Conservation (phyloP, 2,113 vertebrate genomes). For the Shinisaurus crocodilurus region DNA sequence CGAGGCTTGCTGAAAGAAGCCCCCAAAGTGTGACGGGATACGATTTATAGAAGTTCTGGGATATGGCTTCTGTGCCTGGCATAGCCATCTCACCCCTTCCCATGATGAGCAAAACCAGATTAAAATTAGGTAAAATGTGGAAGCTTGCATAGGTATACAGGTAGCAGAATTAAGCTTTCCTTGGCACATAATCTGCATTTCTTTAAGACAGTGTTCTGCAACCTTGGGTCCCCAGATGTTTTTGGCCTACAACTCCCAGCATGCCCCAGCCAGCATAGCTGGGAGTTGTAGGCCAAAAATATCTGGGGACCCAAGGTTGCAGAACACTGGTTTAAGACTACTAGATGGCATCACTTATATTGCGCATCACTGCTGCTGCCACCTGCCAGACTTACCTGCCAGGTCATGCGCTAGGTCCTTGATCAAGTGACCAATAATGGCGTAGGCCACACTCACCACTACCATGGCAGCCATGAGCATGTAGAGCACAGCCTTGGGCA, state of each 20-base stretch:
- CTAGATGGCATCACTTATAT: no score
- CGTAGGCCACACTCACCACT: conserved; percentile 84
- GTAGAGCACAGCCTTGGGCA: conserved; percentile 82
- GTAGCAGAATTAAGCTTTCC: background rate
- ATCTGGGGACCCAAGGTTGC: no score
- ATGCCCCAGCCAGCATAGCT: no score
- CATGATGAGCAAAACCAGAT: background rate
- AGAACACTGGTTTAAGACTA: background rate
- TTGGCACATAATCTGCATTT: background rate
- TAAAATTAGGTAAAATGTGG: background rate
- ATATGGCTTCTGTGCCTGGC: no score
- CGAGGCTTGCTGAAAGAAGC: no score
- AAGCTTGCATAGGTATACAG: background rate
- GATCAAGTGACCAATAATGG: conserved; percentile 87
- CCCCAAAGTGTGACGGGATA: no score
- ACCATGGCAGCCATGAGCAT: conserved; percentile 83
- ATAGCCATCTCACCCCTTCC: no score
- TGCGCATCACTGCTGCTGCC: background rate
- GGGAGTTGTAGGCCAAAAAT: no score
- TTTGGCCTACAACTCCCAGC: no score
- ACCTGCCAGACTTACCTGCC: conserved; percentile 67
- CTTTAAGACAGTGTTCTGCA: no score
- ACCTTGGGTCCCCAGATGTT: no score
- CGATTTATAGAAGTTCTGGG: no score
- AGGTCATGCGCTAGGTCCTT: conserved; percentile 85